A percentile compares a stretch with the other conserved stretches of the same genome.
These are phyloP conservation scores for Drosophila emarginata DNA, from an alignment of 2,888 invertebrate species.

Conservation along the genomic window DNA sequence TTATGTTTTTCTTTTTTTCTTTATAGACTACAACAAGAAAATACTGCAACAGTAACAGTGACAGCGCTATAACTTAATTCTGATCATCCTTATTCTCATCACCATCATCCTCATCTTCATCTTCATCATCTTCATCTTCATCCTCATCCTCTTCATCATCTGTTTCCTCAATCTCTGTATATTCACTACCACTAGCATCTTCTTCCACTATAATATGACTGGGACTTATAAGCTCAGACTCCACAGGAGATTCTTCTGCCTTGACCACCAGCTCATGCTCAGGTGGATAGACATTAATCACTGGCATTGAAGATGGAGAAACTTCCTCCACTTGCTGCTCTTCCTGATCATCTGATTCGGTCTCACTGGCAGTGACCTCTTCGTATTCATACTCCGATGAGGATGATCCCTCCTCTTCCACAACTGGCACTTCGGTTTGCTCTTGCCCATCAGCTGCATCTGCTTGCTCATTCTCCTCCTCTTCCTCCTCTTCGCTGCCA, in stretches of 20 bases:
- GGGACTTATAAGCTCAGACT: constrained; percentile 34
- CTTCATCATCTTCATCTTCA: constrained; percentile 31
- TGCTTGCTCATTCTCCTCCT: constrained; percentile 15
- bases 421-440: too few species aligned
- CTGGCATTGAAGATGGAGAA: constrained; percentile 28
- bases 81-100: constrained; percentile 11
- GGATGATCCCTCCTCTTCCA: constrained; percentile 9
- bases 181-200: constrained; percentile 34
- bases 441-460: constrained; percentile 16
- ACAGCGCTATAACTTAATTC: constrained; percentile 26
- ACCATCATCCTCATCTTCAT: not conserved
- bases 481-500: constrained; percentile 40
- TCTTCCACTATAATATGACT: constrained; percentile 9
- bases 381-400: constrained; percentile 17
- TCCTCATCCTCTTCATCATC: constrained; percentile 32
- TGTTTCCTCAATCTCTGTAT: constrained; percentile 45
- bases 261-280: constrained; percentile 47
- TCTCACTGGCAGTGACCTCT: not conserved
- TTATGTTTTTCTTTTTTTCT: constrained; percentile 29
- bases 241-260: constrained; percentile 16
- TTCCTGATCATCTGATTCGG: constrained; percentile 3
- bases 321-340: not conserved
- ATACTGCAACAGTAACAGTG: constrained; percentile 47
- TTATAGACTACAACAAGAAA: constrained; percentile 39
- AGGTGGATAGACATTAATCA: constrained; percentile 56